Evolutionary conservation across 2,888 invertebrate genomes (phyloP).

Genomic region (Neelides folsomi): DNA sequence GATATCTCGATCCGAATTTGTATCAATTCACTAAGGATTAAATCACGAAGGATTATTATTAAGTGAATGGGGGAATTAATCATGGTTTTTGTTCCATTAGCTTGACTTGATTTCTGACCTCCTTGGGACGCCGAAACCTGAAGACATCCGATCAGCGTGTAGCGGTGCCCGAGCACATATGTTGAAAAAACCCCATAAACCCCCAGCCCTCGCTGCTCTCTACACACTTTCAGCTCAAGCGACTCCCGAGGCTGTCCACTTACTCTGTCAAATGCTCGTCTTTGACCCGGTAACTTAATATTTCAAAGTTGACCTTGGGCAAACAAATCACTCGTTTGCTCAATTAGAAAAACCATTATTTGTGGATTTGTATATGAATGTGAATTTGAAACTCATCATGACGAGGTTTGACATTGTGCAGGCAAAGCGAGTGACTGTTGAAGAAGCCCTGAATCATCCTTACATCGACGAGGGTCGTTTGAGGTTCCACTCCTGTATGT

Average conservation of each 20-base stretch:
- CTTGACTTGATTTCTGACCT: conserved; percentile 95
- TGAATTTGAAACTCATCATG: not conserved
- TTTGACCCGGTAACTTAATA: conserved; percentile 72
- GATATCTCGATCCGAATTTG: too few species aligned
- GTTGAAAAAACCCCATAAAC: conserved; percentile 72
- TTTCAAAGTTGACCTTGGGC: not conserved
- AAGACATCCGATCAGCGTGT: conserved; percentile 95
- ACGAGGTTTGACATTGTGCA: conserved; percentile 36
- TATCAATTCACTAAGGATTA: too few species aligned
- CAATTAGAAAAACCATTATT: not conserved
- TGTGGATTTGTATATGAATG: not conserved
- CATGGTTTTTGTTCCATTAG: conserved; percentile 40
- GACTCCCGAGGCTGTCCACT: conserved; percentile 94
- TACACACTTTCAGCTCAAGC: conserved; percentile 86
- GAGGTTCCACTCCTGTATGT: conserved; percentile 99
- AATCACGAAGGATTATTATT: too few species aligned
- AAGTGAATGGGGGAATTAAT: too few species aligned
- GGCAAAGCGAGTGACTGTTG: conserved; percentile 87
- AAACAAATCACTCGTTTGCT: not conserved
- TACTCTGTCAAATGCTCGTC: conserved; percentile 91
- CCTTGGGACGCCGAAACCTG: conserved; percentile 84
- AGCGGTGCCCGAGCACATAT: conserved; percentile 88
- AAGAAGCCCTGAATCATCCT: conserved; percentile 89
- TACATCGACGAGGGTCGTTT: conserved; percentile 95
- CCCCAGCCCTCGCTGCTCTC: conserved; percentile 72